These are phyloP conservation scores for Daktulosphaira vitifoliae DNA, from an alignment of 1,140 invertebrate species.

Conservation along the genomic window DNA sequence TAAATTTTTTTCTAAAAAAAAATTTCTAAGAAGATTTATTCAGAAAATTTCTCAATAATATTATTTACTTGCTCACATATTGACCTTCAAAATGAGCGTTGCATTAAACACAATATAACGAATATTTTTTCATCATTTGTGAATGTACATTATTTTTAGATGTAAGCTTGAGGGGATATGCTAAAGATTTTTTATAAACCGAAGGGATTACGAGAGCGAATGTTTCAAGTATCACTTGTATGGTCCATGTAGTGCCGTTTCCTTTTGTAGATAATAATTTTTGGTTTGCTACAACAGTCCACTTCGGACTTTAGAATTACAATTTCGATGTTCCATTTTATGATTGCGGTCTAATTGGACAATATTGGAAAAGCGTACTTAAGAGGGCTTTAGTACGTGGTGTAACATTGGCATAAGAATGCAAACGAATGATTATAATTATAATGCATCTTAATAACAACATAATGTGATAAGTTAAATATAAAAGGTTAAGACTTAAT, in stretches of 20 bases:
- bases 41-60: no score
- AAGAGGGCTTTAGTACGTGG: conserved; percentile 8
- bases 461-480: no score
- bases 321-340: neutral
- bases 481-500: no score
- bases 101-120: no score
- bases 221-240: conserved; percentile 32
- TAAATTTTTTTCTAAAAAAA: no score
- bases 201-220: neutral
- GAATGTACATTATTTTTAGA: no score
- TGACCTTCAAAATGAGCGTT: no score
- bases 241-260: no score
- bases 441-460: neutral
- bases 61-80: no score
- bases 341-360: conserved; percentile 24
- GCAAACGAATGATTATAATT: neutral
- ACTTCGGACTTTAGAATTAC: neutral
- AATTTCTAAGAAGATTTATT: no score
- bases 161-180: neutral
- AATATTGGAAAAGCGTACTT: conserved; percentile 29
- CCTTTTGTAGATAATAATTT: conserved; percentile 23
- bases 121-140: no score
- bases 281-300: neutral
- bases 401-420: neutral
- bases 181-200: no score